These are phyloP conservation scores for Seladonia tumulorum DNA, from an alignment of 2,888 invertebrate genomes.

Conservation along the genomic window DNA sequence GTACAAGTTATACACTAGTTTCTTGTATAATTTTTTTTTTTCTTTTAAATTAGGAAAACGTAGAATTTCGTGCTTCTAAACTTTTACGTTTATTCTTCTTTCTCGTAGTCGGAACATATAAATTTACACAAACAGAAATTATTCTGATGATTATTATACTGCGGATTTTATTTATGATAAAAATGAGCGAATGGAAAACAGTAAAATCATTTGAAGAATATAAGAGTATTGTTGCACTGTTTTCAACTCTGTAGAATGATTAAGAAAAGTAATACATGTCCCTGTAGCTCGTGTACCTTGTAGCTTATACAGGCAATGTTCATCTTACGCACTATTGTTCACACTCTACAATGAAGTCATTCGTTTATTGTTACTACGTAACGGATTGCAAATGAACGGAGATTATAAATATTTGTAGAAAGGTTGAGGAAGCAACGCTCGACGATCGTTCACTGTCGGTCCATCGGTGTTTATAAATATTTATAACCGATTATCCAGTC, in stretches of 20 bases:
- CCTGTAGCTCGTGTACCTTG: not conserved
- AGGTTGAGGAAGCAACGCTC: not conserved
- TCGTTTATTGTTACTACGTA: not conserved
- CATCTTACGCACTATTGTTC: not conserved
- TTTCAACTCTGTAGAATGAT: not conserved
- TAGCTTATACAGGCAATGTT: not conserved
- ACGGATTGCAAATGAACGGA: not conserved
- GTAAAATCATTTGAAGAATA: not conserved
- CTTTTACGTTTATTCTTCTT: too few species aligned
- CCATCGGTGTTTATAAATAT: not conserved
- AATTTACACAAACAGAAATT: too few species aligned
- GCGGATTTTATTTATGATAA: too few species aligned
- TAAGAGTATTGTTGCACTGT: not conserved
- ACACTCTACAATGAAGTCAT: not conserved
- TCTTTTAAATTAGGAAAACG: too few species aligned
- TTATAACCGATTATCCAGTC: constrained; percentile 17
- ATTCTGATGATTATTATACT: too few species aligned
- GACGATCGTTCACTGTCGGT: not conserved
- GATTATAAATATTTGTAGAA: not conserved
- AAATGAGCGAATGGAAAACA: not conserved
- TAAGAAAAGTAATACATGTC: not conserved
- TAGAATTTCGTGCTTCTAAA: too few species aligned
- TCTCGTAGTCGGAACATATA: too few species aligned
- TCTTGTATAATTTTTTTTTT: too few species aligned
- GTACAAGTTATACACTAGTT: too few species aligned